Conservation (phyloP, 2,888 invertebrate genomes). For the Erebia ligea region DNA sequence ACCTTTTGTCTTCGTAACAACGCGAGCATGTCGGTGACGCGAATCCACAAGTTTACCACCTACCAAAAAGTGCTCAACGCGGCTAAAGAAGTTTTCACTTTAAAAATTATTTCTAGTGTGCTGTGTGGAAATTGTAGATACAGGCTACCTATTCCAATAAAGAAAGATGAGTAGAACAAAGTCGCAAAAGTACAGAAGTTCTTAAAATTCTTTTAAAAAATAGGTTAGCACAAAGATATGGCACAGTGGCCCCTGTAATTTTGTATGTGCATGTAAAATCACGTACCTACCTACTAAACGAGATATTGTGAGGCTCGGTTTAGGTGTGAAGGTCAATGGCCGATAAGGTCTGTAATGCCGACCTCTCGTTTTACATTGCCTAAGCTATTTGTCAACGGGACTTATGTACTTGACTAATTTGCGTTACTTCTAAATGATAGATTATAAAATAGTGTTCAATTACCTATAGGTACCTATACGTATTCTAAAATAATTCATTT, state of each 20-base stretch:
- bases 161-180: not conserved
- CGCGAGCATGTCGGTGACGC: too few species aligned
- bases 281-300: constrained; percentile 5
- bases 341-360: constrained; percentile 76
- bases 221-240: constrained; percentile 5
- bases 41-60: too few species aligned
- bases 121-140: too few species aligned
- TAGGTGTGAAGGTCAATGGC: constrained; percentile 81
- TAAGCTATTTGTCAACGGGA: constrained; percentile 16
- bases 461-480: too few species aligned
- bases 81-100: too few species aligned
- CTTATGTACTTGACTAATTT: not conserved
- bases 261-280: constrained; percentile 50
- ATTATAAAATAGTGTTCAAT: too few species aligned
- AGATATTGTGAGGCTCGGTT: constrained; percentile 72
- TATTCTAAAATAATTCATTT: too few species aligned
- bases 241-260: constrained; percentile 46
- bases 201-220: not conserved
- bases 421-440: too few species aligned
- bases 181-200: not conserved
- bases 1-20: too few species aligned
- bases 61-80: too few species aligned
- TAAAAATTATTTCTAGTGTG: too few species aligned
- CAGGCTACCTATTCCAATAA: too few species aligned
- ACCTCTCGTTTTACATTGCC: constrained; percentile 53